Evolutionary conservation across 2,888 invertebrate genomes (phyloP).

Genomic region (Criorhina ranunculi): DNA sequence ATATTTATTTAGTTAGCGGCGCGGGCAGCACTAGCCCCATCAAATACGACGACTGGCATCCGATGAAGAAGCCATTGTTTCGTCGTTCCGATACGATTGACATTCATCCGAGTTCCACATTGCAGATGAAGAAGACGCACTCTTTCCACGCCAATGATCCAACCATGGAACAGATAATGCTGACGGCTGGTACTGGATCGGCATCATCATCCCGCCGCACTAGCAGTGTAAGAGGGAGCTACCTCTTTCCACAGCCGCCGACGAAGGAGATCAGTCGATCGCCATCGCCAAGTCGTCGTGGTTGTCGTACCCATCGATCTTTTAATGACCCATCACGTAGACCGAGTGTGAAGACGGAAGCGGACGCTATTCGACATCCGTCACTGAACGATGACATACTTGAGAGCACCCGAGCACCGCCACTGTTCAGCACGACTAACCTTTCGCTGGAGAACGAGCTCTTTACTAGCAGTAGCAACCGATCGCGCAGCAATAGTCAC

Average conservation of each 20-base stretch:
- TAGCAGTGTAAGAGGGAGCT: slow-evolving; percentile 83
- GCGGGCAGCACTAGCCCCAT: slow-evolving; percentile 80
- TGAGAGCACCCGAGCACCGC: slow-evolving; percentile 80
- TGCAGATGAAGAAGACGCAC: slow-evolving; percentile 84
- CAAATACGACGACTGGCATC: slow-evolving; percentile 81
- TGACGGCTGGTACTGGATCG: slow-evolving; percentile 78
- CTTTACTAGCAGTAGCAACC: slow-evolving; percentile 81
- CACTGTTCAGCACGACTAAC: slow-evolving; percentile 81
- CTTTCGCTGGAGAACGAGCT: slow-evolving; percentile 84
- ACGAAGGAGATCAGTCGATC: slow-evolving; percentile 82
- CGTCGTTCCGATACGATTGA: slow-evolving; percentile 85
- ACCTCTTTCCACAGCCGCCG: slow-evolving; percentile 82
- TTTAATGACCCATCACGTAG: slow-evolving; percentile 83
- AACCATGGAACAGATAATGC: slow-evolving; percentile 82
- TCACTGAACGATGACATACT: slow-evolving; percentile 84
- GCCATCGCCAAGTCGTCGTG: slow-evolving; percentile 83
- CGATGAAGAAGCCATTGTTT: slow-evolving; percentile 83
- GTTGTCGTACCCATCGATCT: slow-evolving; percentile 84
- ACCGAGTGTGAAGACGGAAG: slow-evolving; percentile 82
- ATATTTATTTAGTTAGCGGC: slow-evolving; percentile 83
- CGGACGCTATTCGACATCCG: slow-evolving; percentile 82
- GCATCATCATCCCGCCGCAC: slow-evolving; percentile 82
- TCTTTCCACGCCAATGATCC: slow-evolving; percentile 84
- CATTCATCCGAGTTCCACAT: slow-evolving; percentile 84
- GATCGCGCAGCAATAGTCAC: slow-evolving; percentile 84